A percentile compares a stretch with the other conserved stretches of the same genome.
Conservation (phyloP, 2,113 vertebrate genomes). For the Carassius gibelio region DNA sequence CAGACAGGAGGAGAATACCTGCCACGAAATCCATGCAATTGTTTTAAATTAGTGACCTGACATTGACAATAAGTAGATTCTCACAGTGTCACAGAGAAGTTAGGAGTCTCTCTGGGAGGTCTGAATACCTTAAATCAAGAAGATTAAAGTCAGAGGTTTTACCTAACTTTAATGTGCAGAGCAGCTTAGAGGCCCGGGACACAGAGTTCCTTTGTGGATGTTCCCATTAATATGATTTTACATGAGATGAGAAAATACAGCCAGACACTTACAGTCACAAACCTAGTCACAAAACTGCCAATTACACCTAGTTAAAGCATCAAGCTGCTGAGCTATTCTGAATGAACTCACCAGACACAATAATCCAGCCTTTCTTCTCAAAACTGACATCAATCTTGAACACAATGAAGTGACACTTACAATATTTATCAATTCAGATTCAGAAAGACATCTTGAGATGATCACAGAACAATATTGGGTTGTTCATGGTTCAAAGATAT, state of each 20-base stretch:
- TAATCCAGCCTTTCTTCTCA: neutral
- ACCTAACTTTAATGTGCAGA: slow-evolving; percentile 66
- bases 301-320: slow-evolving; percentile 31
- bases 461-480: neutral
- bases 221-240: slow-evolving; percentile 55
- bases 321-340: neutral
- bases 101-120: slow-evolving; percentile 68
- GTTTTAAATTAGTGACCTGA: slow-evolving; percentile 72
- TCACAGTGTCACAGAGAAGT: slow-evolving; percentile 56
- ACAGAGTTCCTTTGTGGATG: slow-evolving; percentile 50
- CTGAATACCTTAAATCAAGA: slow-evolving; percentile 69
- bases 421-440: slow-evolving; percentile 1
- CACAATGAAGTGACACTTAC: slow-evolving; percentile 10
- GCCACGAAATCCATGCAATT: slow-evolving; percentile 64
- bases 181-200: slow-evolving; percentile 69
- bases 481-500: neutral
- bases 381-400: neutral
- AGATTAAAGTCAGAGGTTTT: slow-evolving; percentile 75
- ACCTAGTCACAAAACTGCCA: neutral
- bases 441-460: neutral
- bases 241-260: neutral
- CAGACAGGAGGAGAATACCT: slow-evolving; percentile 52
- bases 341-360: slow-evolving; percentile 11
- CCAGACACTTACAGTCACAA: neutral
- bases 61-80: slow-evolving; percentile 72